A percentile compares a stretch with the other conserved stretches of the same genome.
Conservation (phyloP, 2,888 invertebrate genomes). For the Lasioglossum marginatum region DNA sequence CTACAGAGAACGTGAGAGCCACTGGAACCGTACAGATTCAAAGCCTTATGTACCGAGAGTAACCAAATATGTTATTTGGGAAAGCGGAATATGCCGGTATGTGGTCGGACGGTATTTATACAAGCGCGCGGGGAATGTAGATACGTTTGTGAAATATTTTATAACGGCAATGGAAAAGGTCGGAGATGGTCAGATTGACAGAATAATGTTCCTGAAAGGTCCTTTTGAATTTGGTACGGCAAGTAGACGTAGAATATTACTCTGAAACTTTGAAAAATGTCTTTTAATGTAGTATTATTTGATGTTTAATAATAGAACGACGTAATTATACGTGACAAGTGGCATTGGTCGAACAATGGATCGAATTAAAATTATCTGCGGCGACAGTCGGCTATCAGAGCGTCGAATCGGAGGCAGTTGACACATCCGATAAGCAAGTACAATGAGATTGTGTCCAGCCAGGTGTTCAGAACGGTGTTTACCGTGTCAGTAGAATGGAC, state of each 20-base stretch:
- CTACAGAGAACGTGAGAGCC: background rate
- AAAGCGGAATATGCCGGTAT: background rate
- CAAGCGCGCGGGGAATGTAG: background rate
- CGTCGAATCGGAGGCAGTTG: background rate
- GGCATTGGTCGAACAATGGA: background rate
- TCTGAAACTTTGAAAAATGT: background rate
- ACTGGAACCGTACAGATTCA: background rate
- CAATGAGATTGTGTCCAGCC: slow-evolving; percentile 13
- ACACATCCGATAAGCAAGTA: slow-evolving; percentile 5
- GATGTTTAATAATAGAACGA: background rate
- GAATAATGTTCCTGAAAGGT: background rate
- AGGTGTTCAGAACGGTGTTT: background rate
- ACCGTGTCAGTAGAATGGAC: slow-evolving; percentile 6
- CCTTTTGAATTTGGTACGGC: background rate
- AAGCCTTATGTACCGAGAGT: background rate
- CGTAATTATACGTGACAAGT: background rate
- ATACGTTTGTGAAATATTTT: background rate
- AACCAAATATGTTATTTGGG: background rate
- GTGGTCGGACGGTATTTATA: background rate
- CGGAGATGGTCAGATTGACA: background rate
- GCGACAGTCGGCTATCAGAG: background rate
- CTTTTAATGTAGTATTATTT: background rate
- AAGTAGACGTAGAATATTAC: background rate
- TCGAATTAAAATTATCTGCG: background rate
- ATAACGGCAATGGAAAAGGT: background rate